Base-by-base conservation (phyloP, 92 coral and sea anemone genomes). In the Heteractis magnifica region DNA sequence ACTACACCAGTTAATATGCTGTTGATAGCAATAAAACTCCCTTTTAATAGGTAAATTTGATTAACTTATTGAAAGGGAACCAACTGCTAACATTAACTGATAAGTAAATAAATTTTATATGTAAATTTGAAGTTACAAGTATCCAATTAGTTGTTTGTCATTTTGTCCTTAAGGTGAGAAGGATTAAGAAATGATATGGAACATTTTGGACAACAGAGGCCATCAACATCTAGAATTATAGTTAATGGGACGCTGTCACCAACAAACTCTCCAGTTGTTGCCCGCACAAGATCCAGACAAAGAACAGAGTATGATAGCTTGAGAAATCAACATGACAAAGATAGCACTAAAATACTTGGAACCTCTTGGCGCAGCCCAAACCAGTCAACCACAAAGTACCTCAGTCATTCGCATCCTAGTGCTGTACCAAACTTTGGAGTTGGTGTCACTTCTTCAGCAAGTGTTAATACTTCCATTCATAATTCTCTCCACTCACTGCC, bases 161-260 rank as follows among this genome's bases (percentile, higher is more conserved):
- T 34, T 26, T 34, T 34, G 44, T 34, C 44, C 44, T 34, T 34
- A 34, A 34, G 44, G 44, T 34, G 44, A 34, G 44, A 2, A n/a
- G 16, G 55, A 1, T 13, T 8, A 13, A n/a, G 71, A 56, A 64
- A 5, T 65, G 59, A 21, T 44, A 81, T 81, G 84, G 84, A 81
- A 11, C 84, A 74, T 15, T 81, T 59, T 23, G 50, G 84, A 70
- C 52, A 72, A 19, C 84, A 71, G 50, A 81, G 58, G 73, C 52
- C 84, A 81, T 64, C 83, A 13, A 75, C 73, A 8, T 81, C 84
- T 51, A 81, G 73, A 81, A 77, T 81, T 14, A 71, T 81, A 6
- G 68, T 71, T 65, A 81, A 81, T 70, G 84, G 84, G 1, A 68
- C 84, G 0, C 21, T 70, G n/a, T 52, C 84, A 52, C 51, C 75